phyloP scores from a whole-genome alignment of 2,888 invertebrate genomes.

The Atethmia centrago region DNA sequence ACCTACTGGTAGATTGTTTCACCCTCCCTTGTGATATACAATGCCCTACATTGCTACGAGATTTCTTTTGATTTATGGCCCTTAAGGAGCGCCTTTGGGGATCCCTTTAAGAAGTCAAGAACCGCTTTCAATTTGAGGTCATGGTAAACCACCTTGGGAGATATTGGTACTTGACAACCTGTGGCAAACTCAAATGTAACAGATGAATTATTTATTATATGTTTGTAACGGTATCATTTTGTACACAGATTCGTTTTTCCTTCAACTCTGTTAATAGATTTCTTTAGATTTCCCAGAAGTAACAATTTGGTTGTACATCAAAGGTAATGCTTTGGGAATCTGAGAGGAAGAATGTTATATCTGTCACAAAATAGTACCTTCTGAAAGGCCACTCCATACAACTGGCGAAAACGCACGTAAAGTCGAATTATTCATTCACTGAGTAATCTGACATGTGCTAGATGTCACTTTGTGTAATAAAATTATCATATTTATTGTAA shows the following conservation, averaged over 20 bases:
- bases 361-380: background rate
- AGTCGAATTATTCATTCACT: too few species aligned
- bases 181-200: constrained; percentile 43
- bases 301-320: constrained; percentile 13
- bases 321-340: constrained; percentile 11
- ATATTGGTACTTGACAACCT: constrained; percentile 56
- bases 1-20: constrained; percentile 39
- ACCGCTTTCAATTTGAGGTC: constrained; percentile 40
- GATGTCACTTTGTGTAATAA: too few species aligned
- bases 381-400: background rate
- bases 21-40: constrained; percentile 54
- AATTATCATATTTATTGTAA: too few species aligned
- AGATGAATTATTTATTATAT: constrained; percentile 59
- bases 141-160: constrained; percentile 34
- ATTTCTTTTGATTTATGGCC: constrained; percentile 63
- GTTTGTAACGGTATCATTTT: constrained; percentile 21
- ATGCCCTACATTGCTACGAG: constrained; percentile 37
- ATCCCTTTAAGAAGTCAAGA: constrained; percentile 55
- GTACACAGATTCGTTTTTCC: constrained; percentile 10
- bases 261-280: constrained; percentile 21
- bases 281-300: constrained; percentile 37
- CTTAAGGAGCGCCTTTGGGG: constrained; percentile 43
- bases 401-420: background rate
- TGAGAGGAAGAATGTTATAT: background rate
- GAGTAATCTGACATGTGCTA: too few species aligned